Percentiles rank a stretch among this genome's conserved stretches.
Evolutionary conservation across 2,113 vertebrate species (phyloP).

Genomic region (Grus americana): DNA sequence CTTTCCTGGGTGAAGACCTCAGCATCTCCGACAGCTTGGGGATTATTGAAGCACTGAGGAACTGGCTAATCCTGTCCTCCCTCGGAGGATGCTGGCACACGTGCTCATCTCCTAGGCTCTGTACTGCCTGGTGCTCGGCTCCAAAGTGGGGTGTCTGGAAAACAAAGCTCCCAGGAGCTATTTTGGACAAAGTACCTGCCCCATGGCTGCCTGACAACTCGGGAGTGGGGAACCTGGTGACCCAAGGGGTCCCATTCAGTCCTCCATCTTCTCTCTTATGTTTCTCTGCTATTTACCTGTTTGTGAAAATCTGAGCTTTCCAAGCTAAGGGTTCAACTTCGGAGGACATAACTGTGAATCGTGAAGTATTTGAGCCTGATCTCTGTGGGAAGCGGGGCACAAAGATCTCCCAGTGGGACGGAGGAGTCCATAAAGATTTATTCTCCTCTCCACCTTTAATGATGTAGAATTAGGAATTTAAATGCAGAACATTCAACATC

Average conservation of each 20-base stretch:
- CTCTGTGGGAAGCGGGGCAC: not conserved
- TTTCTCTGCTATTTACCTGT: not conserved
- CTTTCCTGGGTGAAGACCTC: not conserved
- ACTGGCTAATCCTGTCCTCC: not conserved
- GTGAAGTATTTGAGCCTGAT: not conserved
- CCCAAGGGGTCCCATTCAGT: not conserved
- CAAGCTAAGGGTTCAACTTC: not conserved
- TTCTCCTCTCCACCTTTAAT: not conserved
- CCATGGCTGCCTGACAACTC: not conserved
- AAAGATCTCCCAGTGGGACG: not conserved
- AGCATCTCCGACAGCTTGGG: not conserved
- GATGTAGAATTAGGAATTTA: not conserved
- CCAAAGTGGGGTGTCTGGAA: not conserved
- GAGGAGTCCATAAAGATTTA: not conserved
- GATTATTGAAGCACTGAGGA: not conserved
- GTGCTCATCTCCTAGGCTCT: not conserved
- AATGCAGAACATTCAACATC: not conserved
- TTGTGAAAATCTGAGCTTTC: not conserved
- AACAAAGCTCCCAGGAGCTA: not conserved
- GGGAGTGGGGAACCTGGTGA: not conserved
- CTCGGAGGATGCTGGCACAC: accelerated
- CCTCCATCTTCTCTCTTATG: not conserved
- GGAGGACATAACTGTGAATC: not conserved
- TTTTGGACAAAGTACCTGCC: not conserved
- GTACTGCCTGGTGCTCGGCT: not conserved